phyloP scores from a whole-genome alignment of 2,888 invertebrate species.

The Torymus auratus region DNA sequence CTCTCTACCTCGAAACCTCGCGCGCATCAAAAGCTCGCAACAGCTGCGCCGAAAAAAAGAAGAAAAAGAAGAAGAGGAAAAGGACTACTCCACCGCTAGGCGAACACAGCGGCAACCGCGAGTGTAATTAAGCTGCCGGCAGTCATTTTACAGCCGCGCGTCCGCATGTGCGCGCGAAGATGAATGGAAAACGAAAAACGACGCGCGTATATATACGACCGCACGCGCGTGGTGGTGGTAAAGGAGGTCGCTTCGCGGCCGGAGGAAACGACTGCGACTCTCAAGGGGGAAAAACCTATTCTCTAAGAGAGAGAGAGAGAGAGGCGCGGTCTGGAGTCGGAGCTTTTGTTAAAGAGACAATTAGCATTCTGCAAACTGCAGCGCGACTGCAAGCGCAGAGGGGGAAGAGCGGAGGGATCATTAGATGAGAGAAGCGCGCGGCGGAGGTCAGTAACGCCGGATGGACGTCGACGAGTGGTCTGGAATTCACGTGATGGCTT shows the following conservation, averaged over 20 bases:
- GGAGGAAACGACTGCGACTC: too few relatives aligned
- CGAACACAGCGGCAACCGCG: not conserved
- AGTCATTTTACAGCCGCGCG: conserved; percentile 59
- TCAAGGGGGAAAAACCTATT: too few relatives aligned
- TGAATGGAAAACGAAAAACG: conserved; percentile 3
- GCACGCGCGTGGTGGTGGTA: too few relatives aligned
- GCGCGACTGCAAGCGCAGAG: conserved; percentile 23
- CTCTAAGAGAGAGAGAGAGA: too few relatives aligned
- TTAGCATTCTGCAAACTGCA: conserved; percentile 52
- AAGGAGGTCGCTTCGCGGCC: too few relatives aligned
- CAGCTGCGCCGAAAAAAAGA: too few relatives aligned
- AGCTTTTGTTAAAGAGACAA: conserved; percentile 37
- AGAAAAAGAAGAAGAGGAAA: too few relatives aligned
- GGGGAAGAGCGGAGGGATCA: conserved; percentile 38
- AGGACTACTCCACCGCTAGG: not conserved
- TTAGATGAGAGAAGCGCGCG: conserved; percentile 34
- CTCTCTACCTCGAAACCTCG: too few relatives aligned
- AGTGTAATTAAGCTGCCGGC: conserved; percentile 60
- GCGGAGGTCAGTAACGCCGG: conserved; percentile 34
- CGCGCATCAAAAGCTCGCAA: too few relatives aligned
- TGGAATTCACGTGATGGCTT: conserved; percentile 21
- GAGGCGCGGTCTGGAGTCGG: too few relatives aligned
- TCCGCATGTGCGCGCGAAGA: conserved; percentile 39
- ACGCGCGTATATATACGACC: too few relatives aligned
- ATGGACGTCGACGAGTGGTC: not conserved